Base-by-base conservation (phyloP, 1,140 invertebrate species). In the Pseudomyrmex cubaensis region DNA sequence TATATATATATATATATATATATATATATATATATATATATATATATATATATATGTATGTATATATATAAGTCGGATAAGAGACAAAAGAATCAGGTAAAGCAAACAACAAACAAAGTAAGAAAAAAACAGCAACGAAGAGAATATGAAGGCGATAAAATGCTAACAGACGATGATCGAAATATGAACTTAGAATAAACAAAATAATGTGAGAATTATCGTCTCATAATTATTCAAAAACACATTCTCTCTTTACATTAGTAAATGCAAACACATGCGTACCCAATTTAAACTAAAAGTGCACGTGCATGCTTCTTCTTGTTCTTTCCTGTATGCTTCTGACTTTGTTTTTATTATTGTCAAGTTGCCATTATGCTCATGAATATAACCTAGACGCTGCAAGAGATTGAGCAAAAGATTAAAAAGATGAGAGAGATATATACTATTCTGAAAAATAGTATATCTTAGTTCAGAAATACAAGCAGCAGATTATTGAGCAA, bases 351-450 rank as follows among this genome's bases (percentile, higher is more conserved):
- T 61, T 5, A 15, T 69, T 48, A 50, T 70, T 35, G 48, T 20
- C 0, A 13, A 70, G 59, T 70, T 48, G 15, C 2, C 10, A 70
- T 13, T 70, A 59, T 80, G 13, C 22, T 52, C 56, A 77, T 17
- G 12, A 78, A 70, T 15, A 20, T 69, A 35, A 44, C 66, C 72
- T 73, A 20, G 64, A 78, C 35, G 46, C 17, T 90, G 12, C 25
- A 66, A 8, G 90, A 93, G 22, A 89, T 75, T 12, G 92, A 92
- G 1, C 82, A 89, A 20, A 93, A 92, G 64, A 91, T 93, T 88
- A 92, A 91, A 57, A 92, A 93, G 75, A 90, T 93, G 90, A 92
- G 91, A 52, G 87, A 92, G 78, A 83, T 0, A 87, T 93, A 35
- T 35, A 35, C 5, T 35, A 35, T 10, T 90, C 87, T 0, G 91